Conservation (phyloP, 2,888 invertebrate species). For the Sarcophaga caerulescens region DNA sequence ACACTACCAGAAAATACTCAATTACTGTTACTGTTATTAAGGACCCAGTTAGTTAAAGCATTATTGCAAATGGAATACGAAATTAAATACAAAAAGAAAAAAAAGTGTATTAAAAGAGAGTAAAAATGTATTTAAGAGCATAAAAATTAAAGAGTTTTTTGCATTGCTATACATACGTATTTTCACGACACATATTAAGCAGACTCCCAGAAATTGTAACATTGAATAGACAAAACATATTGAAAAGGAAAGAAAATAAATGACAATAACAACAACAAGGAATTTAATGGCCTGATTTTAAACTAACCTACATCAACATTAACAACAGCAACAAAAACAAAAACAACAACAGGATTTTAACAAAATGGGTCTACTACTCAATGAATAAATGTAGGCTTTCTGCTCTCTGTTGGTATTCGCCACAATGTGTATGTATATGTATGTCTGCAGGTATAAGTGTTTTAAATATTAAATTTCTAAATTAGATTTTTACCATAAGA, state of each 20-base stretch:
- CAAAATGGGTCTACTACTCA: conserved; percentile 50
- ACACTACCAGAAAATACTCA: conserved; percentile 2
- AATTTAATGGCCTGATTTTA: conserved; percentile 64
- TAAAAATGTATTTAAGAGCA: background rate
- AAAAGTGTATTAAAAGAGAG: background rate
- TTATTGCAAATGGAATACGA: too few relatives aligned
- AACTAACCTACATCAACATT: conserved; percentile 80
- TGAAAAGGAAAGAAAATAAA: background rate
- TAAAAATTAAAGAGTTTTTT: background rate
- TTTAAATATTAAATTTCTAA: too few relatives aligned
- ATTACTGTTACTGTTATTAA: conserved; percentile 11
- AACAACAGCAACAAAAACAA: background rate
- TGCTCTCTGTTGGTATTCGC: conserved; percentile 8
- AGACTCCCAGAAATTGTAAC: background rate
- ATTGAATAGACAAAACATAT: background rate
- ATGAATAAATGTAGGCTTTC: conserved; percentile 43
- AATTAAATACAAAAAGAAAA: too few relatives aligned
- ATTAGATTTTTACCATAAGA: too few relatives aligned
- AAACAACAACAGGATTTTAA: background rate
- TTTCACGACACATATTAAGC: background rate
- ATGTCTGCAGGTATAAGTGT: too few relatives aligned
- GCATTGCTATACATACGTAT: background rate
- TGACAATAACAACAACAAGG: background rate
- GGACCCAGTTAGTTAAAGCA: too few relatives aligned
- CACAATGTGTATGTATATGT: background rate